phyloP scores from a whole-genome alignment of 2,113 vertebrate species.

The Tautogolabrus adspersus region DNA sequence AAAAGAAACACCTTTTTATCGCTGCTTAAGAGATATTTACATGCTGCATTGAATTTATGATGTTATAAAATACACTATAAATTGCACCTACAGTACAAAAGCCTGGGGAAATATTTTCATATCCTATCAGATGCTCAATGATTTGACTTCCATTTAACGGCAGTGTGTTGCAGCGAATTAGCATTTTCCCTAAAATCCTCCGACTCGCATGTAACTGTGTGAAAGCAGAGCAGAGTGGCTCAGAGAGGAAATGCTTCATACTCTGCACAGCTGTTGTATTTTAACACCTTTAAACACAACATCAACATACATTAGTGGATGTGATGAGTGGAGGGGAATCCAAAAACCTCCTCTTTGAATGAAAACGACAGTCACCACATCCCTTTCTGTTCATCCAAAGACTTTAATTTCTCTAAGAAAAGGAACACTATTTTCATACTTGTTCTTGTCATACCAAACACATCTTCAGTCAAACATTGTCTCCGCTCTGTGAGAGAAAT shows the following conservation, averaged over 20 bases:
- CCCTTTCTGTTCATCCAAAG: conserved; percentile 52
- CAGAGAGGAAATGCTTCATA: neutral
- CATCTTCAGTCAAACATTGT: conserved; percentile 52
- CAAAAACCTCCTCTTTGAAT: neutral
- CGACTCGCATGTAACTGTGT: conserved; percentile 5
- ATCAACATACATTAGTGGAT: neutral
- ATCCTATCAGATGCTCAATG: neutral
- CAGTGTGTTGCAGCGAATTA: neutral
- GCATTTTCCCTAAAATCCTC: neutral
- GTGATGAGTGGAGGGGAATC: neutral
- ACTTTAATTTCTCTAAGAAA: conserved; percentile 28
- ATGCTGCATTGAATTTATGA: neutral
- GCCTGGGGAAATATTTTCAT: neutral
- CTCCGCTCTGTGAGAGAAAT: conserved; percentile 11
- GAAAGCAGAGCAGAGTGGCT: neutral
- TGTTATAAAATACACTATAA: conserved; percentile 10
- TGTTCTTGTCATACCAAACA: conserved; percentile 50
- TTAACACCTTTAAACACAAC: neutral
- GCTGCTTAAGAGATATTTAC: conserved; percentile 25
- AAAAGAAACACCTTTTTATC: neutral
- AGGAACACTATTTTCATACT: conserved; percentile 58
- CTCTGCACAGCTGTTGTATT: conserved; percentile 22
- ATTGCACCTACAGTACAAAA: neutral
- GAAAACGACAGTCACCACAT: neutral
- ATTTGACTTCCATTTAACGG: conserved; percentile 15